Percentiles rank a stretch among this genome's conserved stretches.
Evolutionary conservation across 1,140 invertebrate species (phyloP).

Genomic region (Drosophila ogumai): DNA sequence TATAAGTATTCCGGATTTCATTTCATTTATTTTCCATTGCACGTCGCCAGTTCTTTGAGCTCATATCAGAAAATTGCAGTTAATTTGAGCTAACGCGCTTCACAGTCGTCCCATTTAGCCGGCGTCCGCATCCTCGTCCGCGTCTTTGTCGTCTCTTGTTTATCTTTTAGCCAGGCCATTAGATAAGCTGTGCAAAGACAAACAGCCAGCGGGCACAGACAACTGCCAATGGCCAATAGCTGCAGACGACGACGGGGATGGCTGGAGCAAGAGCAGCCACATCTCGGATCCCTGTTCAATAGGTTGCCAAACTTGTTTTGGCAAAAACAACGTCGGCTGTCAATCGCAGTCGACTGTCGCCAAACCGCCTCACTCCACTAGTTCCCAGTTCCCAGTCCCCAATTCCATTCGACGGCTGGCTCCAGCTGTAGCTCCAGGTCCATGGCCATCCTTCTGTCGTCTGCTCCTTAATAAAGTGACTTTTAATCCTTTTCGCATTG

Average conservation of each 20-base stretch:
- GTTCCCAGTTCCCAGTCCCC: neutral
- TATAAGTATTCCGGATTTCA: neutral
- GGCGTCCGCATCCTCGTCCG: neutral
- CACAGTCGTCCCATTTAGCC: conserved; percentile 53
- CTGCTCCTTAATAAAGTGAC: conserved; percentile 77
- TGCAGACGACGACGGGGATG: conserved; percentile 32
- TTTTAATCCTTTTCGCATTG: conserved; percentile 83
- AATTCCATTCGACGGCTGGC: conserved; percentile 6
- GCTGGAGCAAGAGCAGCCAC: conserved; percentile 21
- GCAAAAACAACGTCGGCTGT: conserved; percentile 59
- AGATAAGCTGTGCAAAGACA: conserved; percentile 76
- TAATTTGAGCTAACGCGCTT: conserved; percentile 80
- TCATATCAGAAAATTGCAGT: conserved; percentile 73
- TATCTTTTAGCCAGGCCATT: conserved; percentile 75
- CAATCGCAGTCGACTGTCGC: conserved; percentile 47
- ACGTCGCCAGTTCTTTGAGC: conserved; percentile 24
- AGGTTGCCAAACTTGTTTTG: conserved; percentile 68
- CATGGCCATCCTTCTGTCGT: conserved; percentile 24
- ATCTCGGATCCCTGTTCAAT: conserved; percentile 52
- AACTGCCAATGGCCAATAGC: conserved; percentile 42
- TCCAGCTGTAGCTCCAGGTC: neutral
- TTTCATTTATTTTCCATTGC: conserved; percentile 21
- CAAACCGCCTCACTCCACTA: neutral
- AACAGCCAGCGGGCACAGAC: conserved; percentile 59
- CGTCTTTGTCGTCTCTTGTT: conserved; percentile 59